Evolutionary conservation across 2,888 invertebrate species (phyloP).

Genomic region (Aleiodes testaceus): DNA sequence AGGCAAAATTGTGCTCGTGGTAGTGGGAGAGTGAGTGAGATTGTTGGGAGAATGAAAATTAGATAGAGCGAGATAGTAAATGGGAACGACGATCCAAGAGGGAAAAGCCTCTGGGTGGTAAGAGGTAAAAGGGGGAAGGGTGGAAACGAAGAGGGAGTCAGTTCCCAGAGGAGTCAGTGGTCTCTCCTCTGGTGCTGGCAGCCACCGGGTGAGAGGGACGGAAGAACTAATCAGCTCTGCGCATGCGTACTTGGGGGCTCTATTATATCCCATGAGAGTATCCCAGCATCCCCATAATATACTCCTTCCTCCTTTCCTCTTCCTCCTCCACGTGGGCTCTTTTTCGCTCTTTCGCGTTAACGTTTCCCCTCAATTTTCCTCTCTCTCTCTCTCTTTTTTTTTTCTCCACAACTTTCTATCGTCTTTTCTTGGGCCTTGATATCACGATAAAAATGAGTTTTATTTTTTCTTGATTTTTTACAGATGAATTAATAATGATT

Average conservation of each 20-base stretch:
- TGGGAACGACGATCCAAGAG: slow-evolving; percentile 44
- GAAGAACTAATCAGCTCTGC: slow-evolving; percentile 70
- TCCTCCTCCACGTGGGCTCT: slow-evolving; percentile 21
- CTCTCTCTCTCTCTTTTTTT: slow-evolving; percentile 46
- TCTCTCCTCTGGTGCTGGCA: slow-evolving; percentile 68
- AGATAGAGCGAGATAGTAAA: slow-evolving; percentile 49
- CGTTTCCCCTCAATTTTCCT: slow-evolving; percentile 48
- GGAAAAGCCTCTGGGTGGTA: slow-evolving; percentile 26
- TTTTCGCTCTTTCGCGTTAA: slow-evolving; percentile 39
- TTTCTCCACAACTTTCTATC: neutral
- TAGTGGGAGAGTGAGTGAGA: slow-evolving; percentile 44
- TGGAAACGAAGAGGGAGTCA: slow-evolving; percentile 60
- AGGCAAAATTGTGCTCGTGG: slow-evolving; percentile 42
- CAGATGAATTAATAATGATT: too few species aligned
- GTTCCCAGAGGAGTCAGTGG: slow-evolving; percentile 67
- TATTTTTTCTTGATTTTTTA: too few species aligned
- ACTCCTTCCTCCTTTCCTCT: slow-evolving; percentile 54
- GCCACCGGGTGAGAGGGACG: slow-evolving; percentile 56
- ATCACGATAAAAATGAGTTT: too few species aligned
- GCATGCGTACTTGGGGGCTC: slow-evolving; percentile 68
- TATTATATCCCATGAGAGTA: slow-evolving; percentile 65
- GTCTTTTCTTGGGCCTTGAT: neutral
- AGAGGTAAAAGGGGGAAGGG: slow-evolving; percentile 46
- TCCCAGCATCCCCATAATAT: slow-evolving; percentile 68
- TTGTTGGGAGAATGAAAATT: slow-evolving; percentile 41